A percentile compares a stretch with the other conserved stretches of the same genome.
Evolutionary conservation across 2,888 invertebrate genomes (phyloP).

Genomic region (Nomada fucata): DNA sequence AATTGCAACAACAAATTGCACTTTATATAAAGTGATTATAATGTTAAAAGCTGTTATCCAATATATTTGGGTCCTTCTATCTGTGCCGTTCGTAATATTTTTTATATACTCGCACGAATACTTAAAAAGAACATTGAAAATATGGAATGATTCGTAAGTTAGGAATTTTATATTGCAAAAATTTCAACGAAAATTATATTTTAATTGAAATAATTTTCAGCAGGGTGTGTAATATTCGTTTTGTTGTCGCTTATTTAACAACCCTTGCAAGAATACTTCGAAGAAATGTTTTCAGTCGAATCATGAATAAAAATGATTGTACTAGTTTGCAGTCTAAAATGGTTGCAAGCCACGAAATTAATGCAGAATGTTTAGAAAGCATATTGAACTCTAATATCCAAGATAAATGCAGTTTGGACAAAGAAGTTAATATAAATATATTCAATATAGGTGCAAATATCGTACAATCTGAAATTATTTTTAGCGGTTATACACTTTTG

Average conservation of each 20-base stretch:
- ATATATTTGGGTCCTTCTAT: conserved; percentile 15
- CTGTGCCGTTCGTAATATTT: conserved; percentile 10
- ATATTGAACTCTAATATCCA: background rate
- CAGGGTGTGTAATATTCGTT: conserved; percentile 21
- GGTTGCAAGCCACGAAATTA: background rate
- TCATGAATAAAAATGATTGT: background rate
- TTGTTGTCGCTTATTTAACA: background rate
- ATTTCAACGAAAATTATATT: background rate
- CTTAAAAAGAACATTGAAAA: conserved; percentile 1
- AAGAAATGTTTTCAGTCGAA: background rate
- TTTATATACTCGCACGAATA: conserved; percentile 7
- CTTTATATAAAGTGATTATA: background rate
- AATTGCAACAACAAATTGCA: conserved; percentile 10
- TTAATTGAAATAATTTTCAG: conserved; percentile 4
- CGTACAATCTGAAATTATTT: conserved; percentile 37
- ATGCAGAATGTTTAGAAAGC: background rate
- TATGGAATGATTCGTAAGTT: conserved; percentile 44
- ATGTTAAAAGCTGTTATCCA: conserved; percentile 10
- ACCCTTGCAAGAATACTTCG: background rate
- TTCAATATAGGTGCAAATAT: background rate
- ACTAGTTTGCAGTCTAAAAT: conserved; percentile 8
- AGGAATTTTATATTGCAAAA: background rate
- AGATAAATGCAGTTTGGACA: background rate
- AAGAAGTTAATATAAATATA: background rate
- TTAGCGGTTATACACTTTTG: conserved; percentile 18